Percentiles rank a stretch among this genome's conserved stretches.
Evolutionary conservation across 1,140 invertebrate genomes (phyloP).

Genomic region (Sitobion miscanthi): DNA sequence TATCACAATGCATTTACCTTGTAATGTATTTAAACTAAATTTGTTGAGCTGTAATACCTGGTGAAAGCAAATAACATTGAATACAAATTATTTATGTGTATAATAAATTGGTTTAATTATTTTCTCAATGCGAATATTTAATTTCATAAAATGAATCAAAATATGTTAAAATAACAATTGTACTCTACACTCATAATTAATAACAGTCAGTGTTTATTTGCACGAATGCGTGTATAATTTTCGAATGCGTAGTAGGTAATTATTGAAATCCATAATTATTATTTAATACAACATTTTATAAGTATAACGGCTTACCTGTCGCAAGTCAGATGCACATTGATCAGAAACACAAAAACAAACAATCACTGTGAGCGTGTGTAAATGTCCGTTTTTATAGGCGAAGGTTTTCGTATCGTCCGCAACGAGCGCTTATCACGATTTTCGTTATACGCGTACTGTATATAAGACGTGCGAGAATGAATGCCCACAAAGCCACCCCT

Average conservation of each 20-base stretch:
- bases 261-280: neutral
- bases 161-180: neutral
- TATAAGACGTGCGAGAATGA: neutral
- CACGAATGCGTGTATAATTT: neutral
- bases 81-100: neutral
- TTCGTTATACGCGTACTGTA: no score
- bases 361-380: conserved; percentile 41
- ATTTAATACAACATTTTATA: neutral
- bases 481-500: neutral
- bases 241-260: neutral
- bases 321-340: conserved; percentile 32
- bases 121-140: neutral
- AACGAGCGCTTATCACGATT: conserved; percentile 44
- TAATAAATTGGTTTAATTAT: neutral
- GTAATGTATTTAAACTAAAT: neutral
- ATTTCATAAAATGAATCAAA: neutral
- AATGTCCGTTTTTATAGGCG: conserved; percentile 48
- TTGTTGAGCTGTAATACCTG: neutral
- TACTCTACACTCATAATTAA: neutral
- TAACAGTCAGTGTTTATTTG: neutral
- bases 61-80: neutral
- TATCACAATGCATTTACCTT: neutral
- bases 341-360: conserved; percentile 47
- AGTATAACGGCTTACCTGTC: conserved; percentile 37
- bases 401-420: conserved; percentile 32